Conservation (phyloP, 2,888 invertebrate genomes). For the Chromoteleia sp. region DNA sequence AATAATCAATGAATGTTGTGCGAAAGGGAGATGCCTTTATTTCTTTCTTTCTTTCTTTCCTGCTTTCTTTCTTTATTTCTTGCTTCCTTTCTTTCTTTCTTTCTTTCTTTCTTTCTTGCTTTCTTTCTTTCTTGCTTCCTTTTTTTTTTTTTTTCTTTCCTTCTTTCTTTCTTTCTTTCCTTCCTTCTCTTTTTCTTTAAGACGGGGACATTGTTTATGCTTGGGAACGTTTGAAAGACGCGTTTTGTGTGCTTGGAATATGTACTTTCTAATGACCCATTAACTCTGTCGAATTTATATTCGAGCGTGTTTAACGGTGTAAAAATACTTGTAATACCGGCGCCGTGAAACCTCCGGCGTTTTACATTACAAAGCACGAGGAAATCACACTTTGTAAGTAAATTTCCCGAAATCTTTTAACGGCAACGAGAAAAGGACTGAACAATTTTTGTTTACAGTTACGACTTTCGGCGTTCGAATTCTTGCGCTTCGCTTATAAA, state of each 20-base stretch:
- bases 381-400: constrained; percentile 23
- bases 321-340: constrained; percentile 6
- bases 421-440: not conserved
- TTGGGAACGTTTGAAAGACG: constrained; percentile 19
- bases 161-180: not conserved
- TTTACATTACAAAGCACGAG: constrained; percentile 51
- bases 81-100: constrained; percentile 2
- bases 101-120: too few relatives aligned
- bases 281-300: constrained; percentile 50
- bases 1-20: too few relatives aligned
- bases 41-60: not conserved
- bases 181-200: too few relatives aligned
- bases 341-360: constrained; percentile 7
- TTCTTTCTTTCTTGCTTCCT: too few relatives aligned
- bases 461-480: too few relatives aligned
- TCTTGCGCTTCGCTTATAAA: too few relatives aligned
- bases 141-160: not conserved
- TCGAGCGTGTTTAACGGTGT: constrained; percentile 28
- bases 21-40: not conserved
- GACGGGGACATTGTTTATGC: constrained; percentile 52
- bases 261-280: constrained; percentile 54
- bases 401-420: constrained; percentile 26
- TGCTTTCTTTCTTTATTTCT: too few relatives aligned
- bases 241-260: constrained; percentile 31
- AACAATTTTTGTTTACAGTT: constrained; percentile 28